Percentiles rank a stretch among this genome's conserved stretches.
Conservation (phyloP, 2,113 vertebrate species). For the Reinhardtius hippoglossoides region DNA sequence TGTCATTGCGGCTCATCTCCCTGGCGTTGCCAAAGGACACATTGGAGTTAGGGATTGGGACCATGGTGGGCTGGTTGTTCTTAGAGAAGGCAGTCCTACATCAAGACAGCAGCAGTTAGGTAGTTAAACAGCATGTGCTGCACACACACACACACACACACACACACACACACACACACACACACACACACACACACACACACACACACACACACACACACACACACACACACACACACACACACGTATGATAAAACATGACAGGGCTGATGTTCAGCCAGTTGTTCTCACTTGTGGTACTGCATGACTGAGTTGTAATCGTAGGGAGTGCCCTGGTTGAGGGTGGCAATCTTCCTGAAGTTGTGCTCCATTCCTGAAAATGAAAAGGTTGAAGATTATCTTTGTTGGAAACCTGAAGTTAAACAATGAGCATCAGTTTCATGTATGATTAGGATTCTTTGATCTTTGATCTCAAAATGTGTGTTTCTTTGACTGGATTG, state of each 20-base stretch:
- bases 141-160: background rate
- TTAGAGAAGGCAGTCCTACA: slow-evolving; percentile 68
- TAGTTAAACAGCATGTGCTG: background rate
- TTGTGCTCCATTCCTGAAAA: slow-evolving; percentile 61
- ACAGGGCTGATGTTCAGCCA: too few relatives aligned
- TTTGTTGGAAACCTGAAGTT: too few relatives aligned
- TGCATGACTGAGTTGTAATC: slow-evolving; percentile 73
- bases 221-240: background rate
- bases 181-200: background rate
- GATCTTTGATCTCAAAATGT: too few relatives aligned
- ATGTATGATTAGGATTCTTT: too few relatives aligned
- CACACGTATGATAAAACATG: background rate
- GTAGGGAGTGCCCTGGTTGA: slow-evolving; percentile 55
- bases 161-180: background rate
- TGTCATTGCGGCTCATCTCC: slow-evolving; percentile 68
- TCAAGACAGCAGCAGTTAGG: background rate
- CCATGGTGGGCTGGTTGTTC: slow-evolving; percentile 68
- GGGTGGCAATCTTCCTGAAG: slow-evolving; percentile 69
- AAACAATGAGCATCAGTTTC: too few relatives aligned
- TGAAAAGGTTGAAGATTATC: background rate
- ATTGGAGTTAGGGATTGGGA: slow-evolving; percentile 61
- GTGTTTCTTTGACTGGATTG: too few relatives aligned
- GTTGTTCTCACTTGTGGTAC: slow-evolving; percentile 61
- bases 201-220: background rate
- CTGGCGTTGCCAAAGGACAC: slow-evolving; percentile 61